Conservation (phyloP, 92 coral and sea anemone genomes). For the Heliopora coerulea region DNA sequence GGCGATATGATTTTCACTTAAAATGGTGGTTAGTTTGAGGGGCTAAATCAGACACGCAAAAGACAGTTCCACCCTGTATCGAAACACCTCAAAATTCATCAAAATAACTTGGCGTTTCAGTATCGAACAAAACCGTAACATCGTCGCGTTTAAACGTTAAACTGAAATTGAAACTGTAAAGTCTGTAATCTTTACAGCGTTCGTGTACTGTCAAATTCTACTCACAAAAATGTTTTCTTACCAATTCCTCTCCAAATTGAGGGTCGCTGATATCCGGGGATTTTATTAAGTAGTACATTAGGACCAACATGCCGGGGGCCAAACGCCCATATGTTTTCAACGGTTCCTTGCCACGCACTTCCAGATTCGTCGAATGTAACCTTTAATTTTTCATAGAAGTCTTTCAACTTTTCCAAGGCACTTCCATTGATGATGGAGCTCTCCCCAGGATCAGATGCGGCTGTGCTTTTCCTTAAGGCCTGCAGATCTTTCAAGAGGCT, state of each 20-base stretch:
- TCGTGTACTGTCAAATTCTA: too few relatives aligned
- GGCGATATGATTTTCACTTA: too few relatives aligned
- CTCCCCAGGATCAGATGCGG: background rate
- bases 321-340: constrained; percentile 88
- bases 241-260: constrained; percentile 77
- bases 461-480: constrained; percentile 36
- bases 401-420: constrained; percentile 59
- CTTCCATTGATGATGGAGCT: constrained; percentile 54
- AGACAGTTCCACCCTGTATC: too few relatives aligned
- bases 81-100: too few relatives aligned
- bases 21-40: too few relatives aligned
- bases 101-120: too few relatives aligned
- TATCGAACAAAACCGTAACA: too few relatives aligned
- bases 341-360: constrained; percentile 69
- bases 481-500: constrained; percentile 70
- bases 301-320: constrained; percentile 91
- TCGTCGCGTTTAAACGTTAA: too few relatives aligned
- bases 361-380: constrained; percentile 76
- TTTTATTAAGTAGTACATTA: constrained; percentile 75
- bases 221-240: background rate
- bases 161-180: too few relatives aligned
- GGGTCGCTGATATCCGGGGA: constrained; percentile 73
- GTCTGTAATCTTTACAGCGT: too few relatives aligned
- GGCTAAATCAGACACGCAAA: too few relatives aligned
- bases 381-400: constrained; percentile 67